These are phyloP conservation scores for Drosophila rufa DNA, from an alignment of 1,140 invertebrate genomes.

Conservation along the genomic window DNA sequence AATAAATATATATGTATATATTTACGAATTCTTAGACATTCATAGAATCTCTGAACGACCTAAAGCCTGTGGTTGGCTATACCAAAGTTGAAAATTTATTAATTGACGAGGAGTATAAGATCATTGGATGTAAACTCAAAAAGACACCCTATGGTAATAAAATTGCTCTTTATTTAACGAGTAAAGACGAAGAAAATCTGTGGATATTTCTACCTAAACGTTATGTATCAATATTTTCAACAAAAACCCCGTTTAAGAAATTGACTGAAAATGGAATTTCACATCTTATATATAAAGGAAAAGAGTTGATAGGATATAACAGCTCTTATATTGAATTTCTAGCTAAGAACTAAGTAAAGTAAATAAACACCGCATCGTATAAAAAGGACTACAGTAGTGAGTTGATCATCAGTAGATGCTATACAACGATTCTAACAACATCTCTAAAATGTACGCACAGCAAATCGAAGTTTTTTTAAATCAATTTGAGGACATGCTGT, in stretches of 20 bases:
- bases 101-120: not conserved
- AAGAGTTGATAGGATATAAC: conserved; percentile 2
- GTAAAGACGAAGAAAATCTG: not conserved
- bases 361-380: not conserved
- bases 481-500: no score
- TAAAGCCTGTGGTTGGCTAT: not conserved
- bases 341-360: not conserved
- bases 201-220: conserved; percentile 8
- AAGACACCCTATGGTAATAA: not conserved
- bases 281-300: conserved; percentile 7
- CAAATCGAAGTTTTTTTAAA: no score
- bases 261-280: conserved; percentile 8
- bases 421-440: no score
- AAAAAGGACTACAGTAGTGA: no score
- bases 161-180: not conserved
- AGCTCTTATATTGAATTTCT: not conserved
- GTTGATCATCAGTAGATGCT: no score
- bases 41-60: not conserved
- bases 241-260: not conserved
- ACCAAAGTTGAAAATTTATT: conserved; percentile 5
- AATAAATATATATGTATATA: not conserved
- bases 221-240: conserved; percentile 8
- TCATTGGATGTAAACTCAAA: conserved; percentile 1
- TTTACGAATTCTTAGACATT: not conserved
- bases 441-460: no score